Evolutionary conservation across 2,113 vertebrate species (phyloP).

Genomic region (Eira barbara): DNA sequence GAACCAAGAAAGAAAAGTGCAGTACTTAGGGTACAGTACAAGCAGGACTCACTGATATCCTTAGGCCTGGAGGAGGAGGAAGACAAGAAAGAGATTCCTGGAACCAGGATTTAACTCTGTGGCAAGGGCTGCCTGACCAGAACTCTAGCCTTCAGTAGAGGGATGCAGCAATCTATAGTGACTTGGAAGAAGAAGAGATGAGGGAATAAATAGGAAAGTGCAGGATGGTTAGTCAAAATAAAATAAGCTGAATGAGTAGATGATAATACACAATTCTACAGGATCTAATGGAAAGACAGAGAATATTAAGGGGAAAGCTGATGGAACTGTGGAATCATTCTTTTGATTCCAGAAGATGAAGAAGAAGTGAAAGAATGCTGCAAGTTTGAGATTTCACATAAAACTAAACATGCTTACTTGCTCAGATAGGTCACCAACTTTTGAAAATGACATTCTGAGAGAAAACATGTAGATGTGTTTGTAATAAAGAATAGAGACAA

Average conservation of each 20-base stretch:
- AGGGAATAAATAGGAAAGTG: neutral
- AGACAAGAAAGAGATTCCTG: neutral
- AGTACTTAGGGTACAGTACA: too few relatives aligned
- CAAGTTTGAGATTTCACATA: neutral
- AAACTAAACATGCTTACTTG: neutral
- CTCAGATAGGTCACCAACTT: neutral
- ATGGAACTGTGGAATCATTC: neutral
- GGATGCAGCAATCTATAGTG: too few relatives aligned
- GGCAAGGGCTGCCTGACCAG: neutral
- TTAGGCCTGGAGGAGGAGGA: neutral
- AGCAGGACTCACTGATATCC: neutral
- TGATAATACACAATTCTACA: neutral
- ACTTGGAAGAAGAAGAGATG: neutral
- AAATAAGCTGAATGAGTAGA: neutral
- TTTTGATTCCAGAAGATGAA: neutral
- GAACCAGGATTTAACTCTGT: neutral
- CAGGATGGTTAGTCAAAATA: neutral
- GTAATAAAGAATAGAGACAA: neutral
- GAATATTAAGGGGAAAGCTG: neutral
- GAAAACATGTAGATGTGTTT: neutral
- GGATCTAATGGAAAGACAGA: neutral
- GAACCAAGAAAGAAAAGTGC: neutral
- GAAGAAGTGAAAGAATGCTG: neutral
- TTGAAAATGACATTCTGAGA: neutral
- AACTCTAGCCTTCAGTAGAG: neutral